Evolutionary conservation across 2,797 vertebrate species (phyloP), one percentile per base, ranked within the genome.

Genomic region (Platalea minor): DNA sequence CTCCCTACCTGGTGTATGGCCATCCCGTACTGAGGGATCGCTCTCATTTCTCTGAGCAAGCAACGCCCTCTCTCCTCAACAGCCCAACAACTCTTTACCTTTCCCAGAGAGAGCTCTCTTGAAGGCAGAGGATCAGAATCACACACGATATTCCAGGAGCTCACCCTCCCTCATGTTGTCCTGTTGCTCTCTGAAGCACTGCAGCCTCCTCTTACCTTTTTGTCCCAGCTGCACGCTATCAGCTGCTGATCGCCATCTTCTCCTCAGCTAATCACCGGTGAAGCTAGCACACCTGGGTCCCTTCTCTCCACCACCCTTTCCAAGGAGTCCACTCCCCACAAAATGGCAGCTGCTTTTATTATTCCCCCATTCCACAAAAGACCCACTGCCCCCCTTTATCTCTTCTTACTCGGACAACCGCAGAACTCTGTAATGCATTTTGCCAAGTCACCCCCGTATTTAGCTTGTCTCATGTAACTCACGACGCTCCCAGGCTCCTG

Each of bases 141-240:
- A 5, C 0, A 11, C 7, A 1, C 1, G 0, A 9, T 1, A 13
- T 4, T 29, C 6, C 10, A 31, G 7, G 0, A 87, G 1, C 13
- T 24, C 25, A 6, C 33, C 21, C 26, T 35, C 29, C 10, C 39
- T 4, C 3, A 0, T 13, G 6, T 54, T 3, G 0, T 1, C 18
- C 24, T 5, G 2, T 1, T 33, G 7, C 21, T 29, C 29, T 9
- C 3, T 0, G 2, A 29, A 2, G 4, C 24, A 4, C 53, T 35
- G 17, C 31, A 63, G 13, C 54, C 54, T 17, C 2, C 11, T 9
- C 13, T 50, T 31, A 6, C 3, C 25, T 17, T 53, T 37, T 39
- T 39, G 9, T 7, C 73, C 65, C 45, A 85, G 68, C 29, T 78
- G 39, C 39, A 37, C 5, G 13, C 5, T 1, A 51, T 70, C 5